Base-by-base conservation (phyloP, 1,140 invertebrate genomes). In the Pantala flavescens region DNA sequence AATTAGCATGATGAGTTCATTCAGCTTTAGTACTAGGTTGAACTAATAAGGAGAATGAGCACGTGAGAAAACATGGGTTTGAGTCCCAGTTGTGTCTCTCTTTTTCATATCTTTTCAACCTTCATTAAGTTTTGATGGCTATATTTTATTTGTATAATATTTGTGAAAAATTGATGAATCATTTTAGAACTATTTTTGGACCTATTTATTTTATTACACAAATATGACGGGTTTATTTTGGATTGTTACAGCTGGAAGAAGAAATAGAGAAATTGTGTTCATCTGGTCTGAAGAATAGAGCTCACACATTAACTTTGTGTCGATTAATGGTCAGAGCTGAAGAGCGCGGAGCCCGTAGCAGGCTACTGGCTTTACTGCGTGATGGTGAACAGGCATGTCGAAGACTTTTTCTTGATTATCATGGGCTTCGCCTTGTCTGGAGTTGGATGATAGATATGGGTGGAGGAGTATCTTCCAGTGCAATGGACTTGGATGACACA, bases 381-480 rank as follows among this genome's bases (percentile, higher is more conserved):
- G 85, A 86, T 74, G 92, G 91, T 0, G 92, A 93, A 79, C 82
- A 91, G 75, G 90, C 90, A 0, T 98, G 90, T 83, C 88, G 92
- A 21, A 84, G 96, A 28, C 85, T 98, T 28, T 98, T 98, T 82
- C 84, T 98, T 19, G 96, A 98, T 84, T 98, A 98, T 84, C 94
- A 98, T 80, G 96, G 96, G 0, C 84, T 98, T 36, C 85, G 92
- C 12, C 83, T 98, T 24, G 85, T 98, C 63, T 95, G 95, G 85
- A 93, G 92, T 70, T 98, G 96, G 89, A 97, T 97, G 88, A 88
- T 89, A 78, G 90, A 93, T 79, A 85, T 89, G 12, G 75, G 76
- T 14, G 75, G 78, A n/a, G 43, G 24, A 28, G 23, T 23, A 73
- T 21, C 24, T 23, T 72, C 71, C 12, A 42, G 36, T 73, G 23